Base-by-base conservation (phyloP, 2,888 invertebrate genomes). In the Mythimna ferrago region DNA sequence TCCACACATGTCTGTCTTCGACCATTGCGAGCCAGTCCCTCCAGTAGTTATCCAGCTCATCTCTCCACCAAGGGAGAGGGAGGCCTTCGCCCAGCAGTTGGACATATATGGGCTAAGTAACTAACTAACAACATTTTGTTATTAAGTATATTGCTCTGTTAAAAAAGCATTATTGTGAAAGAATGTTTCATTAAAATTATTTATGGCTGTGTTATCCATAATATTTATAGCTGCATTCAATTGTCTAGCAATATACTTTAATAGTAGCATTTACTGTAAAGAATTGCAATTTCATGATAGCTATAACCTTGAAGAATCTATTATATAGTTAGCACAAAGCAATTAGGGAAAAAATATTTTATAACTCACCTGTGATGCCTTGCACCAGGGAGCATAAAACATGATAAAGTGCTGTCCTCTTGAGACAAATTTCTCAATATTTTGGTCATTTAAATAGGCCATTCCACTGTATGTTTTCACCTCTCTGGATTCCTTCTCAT, bases 341-440 rank as follows among this genome's bases (percentile, higher is more conserved):
- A 0, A 11, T 51, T 6, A 26, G 1, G 26, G n/a, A 38, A 26
- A 60, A 54, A 35, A 16, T 61, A 5, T 32, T 66, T 51, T 48
- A 7, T 57, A 9, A 35, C 86, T 65, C 94, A 98, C 98, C 97
- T 98, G 98, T 87, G 99, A 99, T 88, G 98, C 98, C 72, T 98
- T 97, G 92, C 99, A 99, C 99, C 99, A 99, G 0, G 99, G 99
- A 0, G 98, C 98, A 94, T 98, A 99, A 93, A 99, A 99, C 95
- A 99, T 98, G 6, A 99, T 96, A 91, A 99, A 99, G 92, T 98
- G 98, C 87, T 98, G 97, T 63, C 99, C 99, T 62, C 92, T 96
- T 2, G 97, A 96, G 0, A 98, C 95, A 90, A 97, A 97, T 86
- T 97, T 97, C 80, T 97, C 97, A 89, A 98, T 98, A 78, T 97